Evolutionary conservation across 2,888 invertebrate species (phyloP).

Genomic region (Macaria notata): DNA sequence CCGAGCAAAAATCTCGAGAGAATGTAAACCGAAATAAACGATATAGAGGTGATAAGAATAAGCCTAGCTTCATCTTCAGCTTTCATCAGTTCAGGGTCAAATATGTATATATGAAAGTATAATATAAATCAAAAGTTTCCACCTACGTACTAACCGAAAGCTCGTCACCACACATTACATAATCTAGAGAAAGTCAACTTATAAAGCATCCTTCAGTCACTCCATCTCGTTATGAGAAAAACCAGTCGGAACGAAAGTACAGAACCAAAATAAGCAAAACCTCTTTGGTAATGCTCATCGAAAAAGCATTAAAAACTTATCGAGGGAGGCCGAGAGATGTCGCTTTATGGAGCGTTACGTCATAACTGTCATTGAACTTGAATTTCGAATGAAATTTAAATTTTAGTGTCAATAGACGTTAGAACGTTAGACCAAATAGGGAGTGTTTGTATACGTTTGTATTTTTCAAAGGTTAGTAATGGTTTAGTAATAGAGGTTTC

Average conservation of each 20-base stretch:
- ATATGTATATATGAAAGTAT: too few relatives aligned
- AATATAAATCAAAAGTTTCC: too few relatives aligned
- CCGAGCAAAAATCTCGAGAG: too few relatives aligned
- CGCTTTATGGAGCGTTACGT: constrained; percentile 32
- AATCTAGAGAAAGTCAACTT: constrained; percentile 50
- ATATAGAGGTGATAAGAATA: too few relatives aligned
- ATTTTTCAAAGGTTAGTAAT: too few relatives aligned
- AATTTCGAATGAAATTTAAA: constrained; percentile 41
- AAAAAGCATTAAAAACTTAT: constrained; percentile 22
- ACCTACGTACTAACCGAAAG: constrained; percentile 1
- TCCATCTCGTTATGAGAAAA: constrained; percentile 37
- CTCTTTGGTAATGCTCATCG: constrained; percentile 19
- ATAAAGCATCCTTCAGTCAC: constrained; percentile 36
- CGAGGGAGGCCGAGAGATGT: constrained; percentile 19
- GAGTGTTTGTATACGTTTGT: too few relatives aligned
- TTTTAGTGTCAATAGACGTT: constrained; percentile 6
- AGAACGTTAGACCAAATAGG: not conserved
- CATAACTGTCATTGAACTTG: constrained; percentile 61
- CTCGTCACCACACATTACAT: constrained; percentile 26
- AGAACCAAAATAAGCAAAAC: constrained; percentile 40
- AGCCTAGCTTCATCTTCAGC: too few relatives aligned
- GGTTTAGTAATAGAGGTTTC: too few relatives aligned
- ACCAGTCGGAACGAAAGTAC: constrained; percentile 46
- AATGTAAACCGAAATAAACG: too few relatives aligned
- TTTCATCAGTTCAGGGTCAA: too few relatives aligned